Evolutionary conservation across 2,888 invertebrate species (phyloP).

Genomic region (Melanophora roralis): DNA sequence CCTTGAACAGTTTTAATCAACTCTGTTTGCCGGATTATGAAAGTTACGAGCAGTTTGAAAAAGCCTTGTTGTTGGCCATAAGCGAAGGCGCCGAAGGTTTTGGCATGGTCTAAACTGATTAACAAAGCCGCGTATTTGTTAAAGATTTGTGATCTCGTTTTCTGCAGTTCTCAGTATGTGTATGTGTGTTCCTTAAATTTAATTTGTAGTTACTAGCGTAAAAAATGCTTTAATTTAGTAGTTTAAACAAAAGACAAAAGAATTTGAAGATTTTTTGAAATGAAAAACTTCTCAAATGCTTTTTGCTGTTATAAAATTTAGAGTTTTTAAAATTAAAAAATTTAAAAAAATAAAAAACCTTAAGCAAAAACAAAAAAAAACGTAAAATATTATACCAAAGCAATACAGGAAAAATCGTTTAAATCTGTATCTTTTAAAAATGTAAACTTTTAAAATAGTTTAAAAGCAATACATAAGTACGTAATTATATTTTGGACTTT

Average conservation of each 20-base stretch:
- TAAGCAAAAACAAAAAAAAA: not conserved
- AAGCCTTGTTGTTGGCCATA: slow-evolving; percentile 91
- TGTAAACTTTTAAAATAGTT: not conserved
- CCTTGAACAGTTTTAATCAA: slow-evolving; percentile 89
- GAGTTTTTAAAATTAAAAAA: slow-evolving; percentile 34
- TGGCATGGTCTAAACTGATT: slow-evolving; percentile 78
- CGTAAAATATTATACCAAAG: not conserved
- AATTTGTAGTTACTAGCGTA: slow-evolving; percentile 59
- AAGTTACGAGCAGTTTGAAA: slow-evolving; percentile 94
- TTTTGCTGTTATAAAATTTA: slow-evolving; percentile 50
- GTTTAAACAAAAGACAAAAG: slow-evolving; percentile 18
- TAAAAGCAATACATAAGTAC: slow-evolving; percentile 53
- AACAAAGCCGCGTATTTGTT: not conserved
- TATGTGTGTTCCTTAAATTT: slow-evolving; percentile 58
- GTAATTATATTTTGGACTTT: slow-evolving; percentile 19
- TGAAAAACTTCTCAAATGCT: slow-evolving; percentile 44
- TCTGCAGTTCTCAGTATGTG: slow-evolving; percentile 39
- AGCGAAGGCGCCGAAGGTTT: slow-evolving; percentile 98
- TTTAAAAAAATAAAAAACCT: not conserved
- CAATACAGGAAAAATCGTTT: not conserved
- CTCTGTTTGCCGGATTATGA: slow-evolving; percentile 96
- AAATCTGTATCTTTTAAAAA: slow-evolving; percentile 10
- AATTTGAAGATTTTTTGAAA: slow-evolving; percentile 18
- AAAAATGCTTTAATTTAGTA: slow-evolving; percentile 52
- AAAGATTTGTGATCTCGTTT: slow-evolving; percentile 54